phyloP scores from a whole-genome alignment of 2,888 invertebrate species.

The Rhamnusium bicolor region DNA sequence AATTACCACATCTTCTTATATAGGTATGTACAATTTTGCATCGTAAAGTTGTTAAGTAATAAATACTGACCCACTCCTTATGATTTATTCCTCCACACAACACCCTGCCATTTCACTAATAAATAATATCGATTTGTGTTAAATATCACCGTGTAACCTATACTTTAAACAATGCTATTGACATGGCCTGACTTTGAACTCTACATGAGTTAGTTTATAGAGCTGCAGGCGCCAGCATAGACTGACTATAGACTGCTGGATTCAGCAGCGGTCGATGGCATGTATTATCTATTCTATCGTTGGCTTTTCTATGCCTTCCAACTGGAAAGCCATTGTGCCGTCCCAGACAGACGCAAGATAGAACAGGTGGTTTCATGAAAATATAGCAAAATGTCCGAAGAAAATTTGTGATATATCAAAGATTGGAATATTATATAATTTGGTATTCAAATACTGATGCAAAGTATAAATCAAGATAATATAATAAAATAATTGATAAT shows the following conservation, averaged over 20 bases:
- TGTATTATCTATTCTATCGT: background rate
- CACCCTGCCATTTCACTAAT: background rate
- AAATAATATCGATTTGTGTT: background rate
- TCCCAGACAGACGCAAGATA: background rate
- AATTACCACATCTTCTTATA: background rate
- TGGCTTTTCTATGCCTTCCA: background rate
- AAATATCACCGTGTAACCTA: background rate
- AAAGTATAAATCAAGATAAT: too few species aligned
- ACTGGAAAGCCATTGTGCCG: background rate
- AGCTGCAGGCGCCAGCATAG: slow-evolving; percentile 7
- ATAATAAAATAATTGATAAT: too few species aligned
- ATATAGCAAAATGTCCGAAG: background rate
- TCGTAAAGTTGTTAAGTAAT: background rate
- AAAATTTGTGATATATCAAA: too few species aligned
- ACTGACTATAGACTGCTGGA: background rate
- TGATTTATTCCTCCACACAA: background rate
- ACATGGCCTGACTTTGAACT: background rate
- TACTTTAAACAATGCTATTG: background rate
- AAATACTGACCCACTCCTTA: background rate
- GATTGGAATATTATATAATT: too few species aligned
- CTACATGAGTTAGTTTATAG: background rate
- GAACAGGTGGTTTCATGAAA: background rate
- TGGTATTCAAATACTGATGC: too few species aligned
- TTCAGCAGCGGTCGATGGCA: background rate
- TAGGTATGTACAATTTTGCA: background rate